A percentile compares a stretch with the other conserved stretches of the same genome.
Evolutionary conservation across 2,888 invertebrate genomes (phyloP).

Genomic region (Bruchidius siliquastri): DNA sequence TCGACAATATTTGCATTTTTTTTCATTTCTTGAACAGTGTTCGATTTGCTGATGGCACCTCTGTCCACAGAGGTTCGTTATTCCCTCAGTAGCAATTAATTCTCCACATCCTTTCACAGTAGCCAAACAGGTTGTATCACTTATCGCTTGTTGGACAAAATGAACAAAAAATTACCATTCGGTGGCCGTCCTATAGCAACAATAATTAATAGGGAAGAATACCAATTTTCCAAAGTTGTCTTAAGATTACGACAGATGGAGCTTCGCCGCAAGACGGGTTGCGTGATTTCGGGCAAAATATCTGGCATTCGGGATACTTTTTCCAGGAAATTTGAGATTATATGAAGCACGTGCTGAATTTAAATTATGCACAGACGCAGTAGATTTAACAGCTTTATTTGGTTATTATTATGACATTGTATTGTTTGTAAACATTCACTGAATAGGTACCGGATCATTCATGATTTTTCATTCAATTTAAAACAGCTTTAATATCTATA

Average conservation of each 20-base stretch:
- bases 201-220: constrained; percentile 36
- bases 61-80: neutral
- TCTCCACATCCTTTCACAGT: constrained; percentile 28
- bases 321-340: constrained; percentile 1
- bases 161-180: constrained; percentile 35
- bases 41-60: neutral
- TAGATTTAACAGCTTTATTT: constrained; percentile 20
- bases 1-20: constrained; percentile 26
- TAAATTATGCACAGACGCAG: constrained; percentile 1
- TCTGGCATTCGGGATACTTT: neutral
- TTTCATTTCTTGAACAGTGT: constrained; percentile 10
- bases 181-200: constrained; percentile 32
- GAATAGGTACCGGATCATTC: neutral
- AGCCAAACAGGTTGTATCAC: constrained; percentile 44
- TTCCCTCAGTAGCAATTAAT: constrained; percentile 10
- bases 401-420: constrained; percentile 17
- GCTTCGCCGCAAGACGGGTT: constrained; percentile 23
- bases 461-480: too few species aligned
- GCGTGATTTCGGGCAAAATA: constrained; percentile 34
- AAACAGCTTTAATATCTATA: too few species aligned
- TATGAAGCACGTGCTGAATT: neutral
- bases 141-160: constrained; percentile 30
- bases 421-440: constrained; percentile 25
- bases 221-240: constrained; percentile 15
- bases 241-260: constrained; percentile 27